Evolutionary conservation across 2,113 vertebrate species (phyloP), one percentile per base, ranked within the genome.

Genomic region (Prolemur simus): DNA sequence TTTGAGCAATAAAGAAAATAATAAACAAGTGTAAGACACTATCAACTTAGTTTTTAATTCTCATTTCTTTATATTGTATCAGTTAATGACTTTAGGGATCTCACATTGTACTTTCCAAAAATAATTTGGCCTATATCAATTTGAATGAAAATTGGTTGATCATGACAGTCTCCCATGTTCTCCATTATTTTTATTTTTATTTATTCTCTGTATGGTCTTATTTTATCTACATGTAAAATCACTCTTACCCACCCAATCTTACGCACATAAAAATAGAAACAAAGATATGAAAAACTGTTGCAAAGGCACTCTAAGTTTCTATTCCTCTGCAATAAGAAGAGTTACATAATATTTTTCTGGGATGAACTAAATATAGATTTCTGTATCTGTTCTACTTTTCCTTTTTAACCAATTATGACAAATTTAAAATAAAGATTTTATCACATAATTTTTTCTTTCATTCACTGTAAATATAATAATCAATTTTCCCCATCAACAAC

Each of bases 401-500:
- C 71, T 86, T 77, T 5, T 76, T n/a, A 66, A 60, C 0, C 6
- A 74, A 63, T 87, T 80, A 29, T 18, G 56, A 32, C 0, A 83
- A 20, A 20, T 81, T 74, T 63, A 12, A 3, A 34, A 89, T 56
- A 52, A 39, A 39, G 17, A 25, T 84, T 4, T 76, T 64, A 90
- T 69, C 10, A 52, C 39, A 47, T 42, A 76, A 73, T 97, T 76
- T 86, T 87, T 96, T 87, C 2, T 96, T 95, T 87, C 20, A 60
- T 32, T 94, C 10, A 58, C 4, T 52, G 11, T 3, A 85, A 94
- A 82, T 87, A 66, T 47, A 92, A 45, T 87, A 76, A 87, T 58
- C 11, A 49, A 52, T 77, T 74, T 71, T 37, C 4, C 17, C 13
- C 21, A 82, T 45, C 27, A 78, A n/a, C 20, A 42, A 32, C 86